Evolutionary conservation across 2,113 vertebrate genomes (phyloP).

Genomic region (Helogale parvula): DNA sequence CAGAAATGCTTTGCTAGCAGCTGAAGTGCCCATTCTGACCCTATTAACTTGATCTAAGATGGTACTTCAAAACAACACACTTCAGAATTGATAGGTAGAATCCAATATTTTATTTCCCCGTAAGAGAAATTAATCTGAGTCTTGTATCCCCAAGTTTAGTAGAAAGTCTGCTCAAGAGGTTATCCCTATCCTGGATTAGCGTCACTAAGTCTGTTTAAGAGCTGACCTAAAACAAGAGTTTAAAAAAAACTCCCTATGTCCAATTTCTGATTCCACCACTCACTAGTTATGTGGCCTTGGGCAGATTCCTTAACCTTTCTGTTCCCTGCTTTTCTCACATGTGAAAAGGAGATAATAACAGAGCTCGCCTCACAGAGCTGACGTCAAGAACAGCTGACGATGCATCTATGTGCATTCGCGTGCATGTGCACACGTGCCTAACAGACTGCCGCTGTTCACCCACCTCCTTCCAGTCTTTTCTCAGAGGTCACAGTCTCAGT

Average conservation of each 20-base stretch:
- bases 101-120: constrained; percentile 13
- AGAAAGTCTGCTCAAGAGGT: constrained; percentile 45
- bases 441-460: neutral
- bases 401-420: fast-evolving
- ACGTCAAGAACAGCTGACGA: neutral
- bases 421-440: neutral
- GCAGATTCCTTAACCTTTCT: neutral
- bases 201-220: constrained; percentile 36
- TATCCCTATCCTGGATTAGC: constrained; percentile 32
- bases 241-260: constrained; percentile 9
- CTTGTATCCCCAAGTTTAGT: neutral
- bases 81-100: constrained; percentile 35
- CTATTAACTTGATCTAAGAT: constrained; percentile 52
- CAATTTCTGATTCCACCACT: constrained; percentile 20
- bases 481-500: neutral
- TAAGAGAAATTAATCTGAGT: constrained; percentile 51
- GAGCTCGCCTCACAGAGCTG: neutral
- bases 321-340: neutral
- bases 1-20: neutral
- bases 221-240: constrained; percentile 10
- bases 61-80: constrained; percentile 41
- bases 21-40: constrained; percentile 33
- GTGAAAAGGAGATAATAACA: neutral
- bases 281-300: neutral
- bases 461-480: neutral